Evolutionary conservation across 2,113 vertebrate genomes (phyloP).

Genomic region (Amblyopsis rosae): DNA sequence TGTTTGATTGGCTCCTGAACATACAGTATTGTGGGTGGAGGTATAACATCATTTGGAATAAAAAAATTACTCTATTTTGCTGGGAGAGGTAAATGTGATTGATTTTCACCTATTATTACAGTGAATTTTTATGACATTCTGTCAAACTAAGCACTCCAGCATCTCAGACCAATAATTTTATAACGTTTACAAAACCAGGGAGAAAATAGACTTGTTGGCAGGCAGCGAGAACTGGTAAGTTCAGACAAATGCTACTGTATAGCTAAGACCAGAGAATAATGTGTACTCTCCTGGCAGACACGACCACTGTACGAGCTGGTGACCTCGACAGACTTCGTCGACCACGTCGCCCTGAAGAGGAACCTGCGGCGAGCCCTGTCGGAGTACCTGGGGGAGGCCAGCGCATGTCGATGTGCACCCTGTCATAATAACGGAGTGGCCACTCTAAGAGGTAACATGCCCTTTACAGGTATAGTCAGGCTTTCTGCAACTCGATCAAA

Average conservation of each 20-base stretch:
- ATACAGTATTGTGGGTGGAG: too few relatives aligned
- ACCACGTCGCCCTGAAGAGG: conserved; percentile 72
- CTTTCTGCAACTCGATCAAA: too few relatives aligned
- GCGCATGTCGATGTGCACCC: conserved; percentile 83
- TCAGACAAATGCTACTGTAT: too few relatives aligned
- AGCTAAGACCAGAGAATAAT: neutral
- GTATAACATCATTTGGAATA: too few relatives aligned
- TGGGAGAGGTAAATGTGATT: too few relatives aligned
- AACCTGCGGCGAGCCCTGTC: conserved; percentile 84
- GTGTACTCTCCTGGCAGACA: conserved; percentile 65
- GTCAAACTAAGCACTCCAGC: neutral
- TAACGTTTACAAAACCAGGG: too few relatives aligned
- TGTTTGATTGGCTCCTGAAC: too few relatives aligned
- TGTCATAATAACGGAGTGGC: conserved; percentile 86
- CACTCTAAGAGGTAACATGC: conserved; percentile 80
- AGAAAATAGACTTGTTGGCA: too few relatives aligned
- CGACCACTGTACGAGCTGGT: conserved; percentile 86
- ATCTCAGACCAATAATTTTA: neutral
- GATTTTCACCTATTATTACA: too few relatives aligned
- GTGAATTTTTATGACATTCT: neutral
- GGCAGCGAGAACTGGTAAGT: too few relatives aligned
- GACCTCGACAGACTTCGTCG: conserved; percentile 76
- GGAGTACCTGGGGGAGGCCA: conserved; percentile 83
- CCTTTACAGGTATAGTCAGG: neutral
- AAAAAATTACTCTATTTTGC: too few relatives aligned